Evolutionary conservation across 2,888 invertebrate genomes (phyloP), one percentile per base, ranked within the genome.

Genomic region (Mesoligia furuncula): DNA sequence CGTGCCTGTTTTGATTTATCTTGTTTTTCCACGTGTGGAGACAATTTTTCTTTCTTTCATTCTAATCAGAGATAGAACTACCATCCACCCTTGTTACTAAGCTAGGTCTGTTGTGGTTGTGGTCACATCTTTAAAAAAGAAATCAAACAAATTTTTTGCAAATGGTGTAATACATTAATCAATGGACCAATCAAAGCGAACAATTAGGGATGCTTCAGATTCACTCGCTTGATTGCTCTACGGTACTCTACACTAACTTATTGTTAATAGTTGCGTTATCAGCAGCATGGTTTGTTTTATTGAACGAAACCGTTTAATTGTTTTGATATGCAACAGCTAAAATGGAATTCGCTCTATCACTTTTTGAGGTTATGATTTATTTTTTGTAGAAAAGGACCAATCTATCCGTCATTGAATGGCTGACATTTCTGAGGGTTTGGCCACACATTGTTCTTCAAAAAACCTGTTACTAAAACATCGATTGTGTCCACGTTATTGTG

Each of bases 231-330:
- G 68, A 74, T 71, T 57, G 62, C 54, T 31, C 31, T 48, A 54
- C 9, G 9, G n/a, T n/a, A 59, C 45, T 31, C 31, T 48, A 54
- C 9, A 24, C 24, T 24, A 9, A 54, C 20, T 51, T 48, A 59
- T 65, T 83, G 31, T 66, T 62, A 24, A 73, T 54, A 71, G 51
- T 74, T 51, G 27, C 84, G 54, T 77, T 84, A 80, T 68, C 81
- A 67, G 65, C 59, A 27, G n/a, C 42, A 1, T 59, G 27, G 20
- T 57, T 62, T 71, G 42, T 42, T 68, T 82, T 68, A 54, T 27
- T 57, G 68, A 42, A 36, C 9, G 42, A 65, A 68, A 36, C 51
- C 31, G 36, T 36, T 54, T n/a, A 20, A 83, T 68, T 68, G 24
- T 48, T 83, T 48, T 71, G 20, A 64, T 8, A 68, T 61, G 79